Conservation (phyloP, 2,888 invertebrate genomes). For the Neoitamus cyanurus region DNA sequence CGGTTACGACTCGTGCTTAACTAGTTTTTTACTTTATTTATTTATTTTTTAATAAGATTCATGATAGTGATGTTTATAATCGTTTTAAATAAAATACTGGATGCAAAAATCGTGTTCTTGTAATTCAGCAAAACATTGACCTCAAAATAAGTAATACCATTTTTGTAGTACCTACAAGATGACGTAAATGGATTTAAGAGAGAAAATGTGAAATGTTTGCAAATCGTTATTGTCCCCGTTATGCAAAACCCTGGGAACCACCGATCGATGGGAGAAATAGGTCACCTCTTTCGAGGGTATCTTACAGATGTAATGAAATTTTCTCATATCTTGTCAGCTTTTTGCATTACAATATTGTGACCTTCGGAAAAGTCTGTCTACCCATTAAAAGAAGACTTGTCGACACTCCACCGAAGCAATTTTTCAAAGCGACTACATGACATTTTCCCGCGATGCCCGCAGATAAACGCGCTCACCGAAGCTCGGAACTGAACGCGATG, state of each 20-base stretch:
- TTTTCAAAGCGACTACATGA: background rate
- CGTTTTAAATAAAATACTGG: no score
- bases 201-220: background rate
- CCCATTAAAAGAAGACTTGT: background rate
- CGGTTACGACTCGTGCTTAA: no score
- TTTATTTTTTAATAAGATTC: no score
- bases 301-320: background rate
- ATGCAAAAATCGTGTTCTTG: no score
- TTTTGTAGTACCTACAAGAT: no score
- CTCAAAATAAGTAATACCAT: no score
- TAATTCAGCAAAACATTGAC: no score
- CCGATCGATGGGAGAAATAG: background rate
- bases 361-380: background rate
- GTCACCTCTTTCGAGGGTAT: background rate
- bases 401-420: background rate
- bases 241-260: background rate
- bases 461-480: background rate
- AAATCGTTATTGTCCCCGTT: no score
- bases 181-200: no score
- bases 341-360: background rate
- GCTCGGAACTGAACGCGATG: background rate
- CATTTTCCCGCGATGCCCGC: background rate
- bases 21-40: no score
- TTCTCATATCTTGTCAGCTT: background rate
- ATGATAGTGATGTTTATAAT: no score